phyloP scores from a whole-genome alignment of 2,113 vertebrate species.

The Percina caprodes region DNA sequence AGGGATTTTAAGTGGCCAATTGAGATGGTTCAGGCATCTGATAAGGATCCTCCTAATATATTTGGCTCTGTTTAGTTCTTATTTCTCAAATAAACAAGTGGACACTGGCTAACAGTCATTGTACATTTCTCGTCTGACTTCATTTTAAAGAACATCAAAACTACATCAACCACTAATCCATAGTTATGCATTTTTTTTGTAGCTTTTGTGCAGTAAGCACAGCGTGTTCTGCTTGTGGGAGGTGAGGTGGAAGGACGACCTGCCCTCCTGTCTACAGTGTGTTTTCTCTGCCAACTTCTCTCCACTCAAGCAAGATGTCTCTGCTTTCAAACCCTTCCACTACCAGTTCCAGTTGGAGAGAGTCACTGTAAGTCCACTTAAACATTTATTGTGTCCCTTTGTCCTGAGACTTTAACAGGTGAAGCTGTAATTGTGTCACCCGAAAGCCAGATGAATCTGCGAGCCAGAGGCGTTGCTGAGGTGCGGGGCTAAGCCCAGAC shows the following conservation, averaged over 20 bases:
- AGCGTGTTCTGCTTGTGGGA: constrained; percentile 95
- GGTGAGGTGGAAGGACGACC: constrained; percentile 88
- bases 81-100: not conserved
- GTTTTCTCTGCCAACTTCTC: constrained; percentile 90
- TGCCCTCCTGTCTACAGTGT: constrained; percentile 88
- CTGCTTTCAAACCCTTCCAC: constrained; percentile 89
- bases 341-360: constrained; percentile 93
- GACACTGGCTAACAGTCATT: not conserved
- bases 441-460: no score
- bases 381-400: not conserved
- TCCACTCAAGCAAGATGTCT: constrained; percentile 82
- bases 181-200: constrained; percentile 16
- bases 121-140: not conserved
- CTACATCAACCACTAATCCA: not conserved
- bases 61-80: no score
- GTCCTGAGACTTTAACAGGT: not conserved
- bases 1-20: no score
- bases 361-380: constrained; percentile 87
- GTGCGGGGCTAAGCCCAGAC: no score
- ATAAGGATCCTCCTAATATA: no score
- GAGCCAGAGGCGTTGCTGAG: no score
- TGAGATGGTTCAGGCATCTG: no score
- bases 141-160: not conserved
- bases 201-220: constrained; percentile 91
- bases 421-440: not conserved